Evolutionary conservation across 2,888 invertebrate species (phyloP).

Genomic region (Andrena minutula): DNA sequence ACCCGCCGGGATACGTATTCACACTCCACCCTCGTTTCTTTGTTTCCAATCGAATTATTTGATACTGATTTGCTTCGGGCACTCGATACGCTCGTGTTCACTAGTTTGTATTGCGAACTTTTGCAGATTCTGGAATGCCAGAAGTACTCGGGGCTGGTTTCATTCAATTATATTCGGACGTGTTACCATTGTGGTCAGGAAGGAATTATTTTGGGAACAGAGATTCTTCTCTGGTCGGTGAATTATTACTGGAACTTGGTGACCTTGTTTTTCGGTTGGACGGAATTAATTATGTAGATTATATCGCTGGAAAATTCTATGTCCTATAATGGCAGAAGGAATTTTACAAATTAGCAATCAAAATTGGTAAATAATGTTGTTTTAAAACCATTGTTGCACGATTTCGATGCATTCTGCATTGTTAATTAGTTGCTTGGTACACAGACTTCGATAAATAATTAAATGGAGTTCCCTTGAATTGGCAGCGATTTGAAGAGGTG

Average conservation of each 20-base stretch:
- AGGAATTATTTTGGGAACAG: too few species aligned
- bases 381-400: neutral
- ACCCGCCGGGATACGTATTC: neutral
- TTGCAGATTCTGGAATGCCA: too few species aligned
- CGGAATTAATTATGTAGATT: neutral
- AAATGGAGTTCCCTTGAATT: neutral
- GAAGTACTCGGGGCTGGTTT: too few species aligned
- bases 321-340: neutral
- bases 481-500: neutral
- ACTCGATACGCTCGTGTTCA: too few species aligned
- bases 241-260: too few species aligned
- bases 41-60: conserved; percentile 14
- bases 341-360: neutral
- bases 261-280: too few species aligned
- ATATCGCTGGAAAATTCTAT: neutral
- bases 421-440: neutral
- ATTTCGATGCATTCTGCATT: neutral
- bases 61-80: neutral
- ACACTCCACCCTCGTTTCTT: neutral
- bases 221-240: too few species aligned
- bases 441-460: neutral
- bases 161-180: too few species aligned
- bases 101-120: too few species aligned
- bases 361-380: neutral
- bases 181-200: too few species aligned